Evolutionary conservation across 2,888 invertebrate genomes (phyloP), one percentile per base, ranked within the genome.

Genomic region (Parasteatoda lunata): DNA sequence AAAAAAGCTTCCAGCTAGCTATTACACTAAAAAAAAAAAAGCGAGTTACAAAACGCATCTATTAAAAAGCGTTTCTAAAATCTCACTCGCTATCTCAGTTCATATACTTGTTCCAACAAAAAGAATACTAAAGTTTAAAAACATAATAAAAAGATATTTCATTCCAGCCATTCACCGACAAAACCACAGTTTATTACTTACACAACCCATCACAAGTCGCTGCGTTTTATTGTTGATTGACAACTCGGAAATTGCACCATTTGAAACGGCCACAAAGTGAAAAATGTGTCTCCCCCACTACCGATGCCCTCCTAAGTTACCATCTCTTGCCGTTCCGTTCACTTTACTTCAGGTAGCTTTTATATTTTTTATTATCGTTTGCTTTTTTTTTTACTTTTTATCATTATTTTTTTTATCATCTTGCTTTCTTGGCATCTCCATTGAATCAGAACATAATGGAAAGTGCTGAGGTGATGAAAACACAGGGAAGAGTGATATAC

Each of bases 221-320:
- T 71, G 59, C 49, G 30, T 59, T 59, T 59, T 59, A 59, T 59
- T 70, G 54, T 83, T 83, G 83, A 83, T 77, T 83, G 83, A 83
- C 83, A 64, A 48, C 54, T 83, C 70, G 83, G 83, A 83, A 83
- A 83, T 83, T 83, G 83, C 83, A 30, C 71, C 76, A 66, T 68
- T 79, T 75, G 76, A 69, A 69, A 15, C 48, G 71, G 30, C 51
- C 71, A 51, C 49, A 48, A 71, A 80, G 81, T 81, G 49, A 68
- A 75, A 81, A 71, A 71, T 51, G 15, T 71, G 51, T 59, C 9
- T 48, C 15, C 11, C 45, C 51, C 48, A 47, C 5, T 64, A 30
- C n/a, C 48, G 13, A 66, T 65, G 11, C 30, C 68, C 69, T 51
- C 66, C 71, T n/a, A 13, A 15, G 8, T 45, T 45, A 68, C 13